Conservation (phyloP, 1,140 invertebrate species). For the Triops cancriformis region DNA sequence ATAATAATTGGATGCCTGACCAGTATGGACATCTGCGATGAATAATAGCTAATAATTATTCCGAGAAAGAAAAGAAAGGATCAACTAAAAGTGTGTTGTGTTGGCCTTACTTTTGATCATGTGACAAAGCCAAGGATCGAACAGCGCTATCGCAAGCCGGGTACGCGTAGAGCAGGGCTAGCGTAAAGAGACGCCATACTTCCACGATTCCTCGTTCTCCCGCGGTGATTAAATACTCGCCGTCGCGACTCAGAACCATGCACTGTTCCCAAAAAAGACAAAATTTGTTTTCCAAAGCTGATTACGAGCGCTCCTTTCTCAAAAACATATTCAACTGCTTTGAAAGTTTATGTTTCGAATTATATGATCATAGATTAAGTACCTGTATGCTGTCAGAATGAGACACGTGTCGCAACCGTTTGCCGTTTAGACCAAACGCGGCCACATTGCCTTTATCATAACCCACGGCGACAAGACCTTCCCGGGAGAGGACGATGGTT, state of each 20-base stretch:
- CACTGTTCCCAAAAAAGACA: conserved; percentile 54
- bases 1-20: too few relatives aligned
- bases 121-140: conserved; percentile 81
- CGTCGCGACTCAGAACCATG: conserved; percentile 88
- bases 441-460: conserved; percentile 86
- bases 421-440: conserved; percentile 86
- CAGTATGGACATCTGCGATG: too few relatives aligned
- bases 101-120: conserved; percentile 86
- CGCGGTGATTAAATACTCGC: conserved; percentile 94
- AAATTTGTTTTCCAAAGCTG: not conserved
- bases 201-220: conserved; percentile 95
- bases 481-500: conserved; percentile 84
- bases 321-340: not conserved
- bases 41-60: not conserved
- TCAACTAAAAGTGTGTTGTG: not conserved
- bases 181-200: conserved; percentile 95
- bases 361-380: conserved; percentile 33
- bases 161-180: conserved; percentile 93
- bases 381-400: conserved; percentile 94
- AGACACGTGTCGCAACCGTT: conserved; percentile 72
- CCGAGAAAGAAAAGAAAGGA: not conserved
- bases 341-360: not conserved
- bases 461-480: conserved; percentile 91
- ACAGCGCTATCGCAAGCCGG: conserved; percentile 91
- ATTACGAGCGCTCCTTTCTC: not conserved